Percentiles rank a stretch among this genome's conserved stretches.
Evolutionary conservation across 2,113 vertebrate genomes (phyloP).

Genomic region (Menura novaehollandiae): DNA sequence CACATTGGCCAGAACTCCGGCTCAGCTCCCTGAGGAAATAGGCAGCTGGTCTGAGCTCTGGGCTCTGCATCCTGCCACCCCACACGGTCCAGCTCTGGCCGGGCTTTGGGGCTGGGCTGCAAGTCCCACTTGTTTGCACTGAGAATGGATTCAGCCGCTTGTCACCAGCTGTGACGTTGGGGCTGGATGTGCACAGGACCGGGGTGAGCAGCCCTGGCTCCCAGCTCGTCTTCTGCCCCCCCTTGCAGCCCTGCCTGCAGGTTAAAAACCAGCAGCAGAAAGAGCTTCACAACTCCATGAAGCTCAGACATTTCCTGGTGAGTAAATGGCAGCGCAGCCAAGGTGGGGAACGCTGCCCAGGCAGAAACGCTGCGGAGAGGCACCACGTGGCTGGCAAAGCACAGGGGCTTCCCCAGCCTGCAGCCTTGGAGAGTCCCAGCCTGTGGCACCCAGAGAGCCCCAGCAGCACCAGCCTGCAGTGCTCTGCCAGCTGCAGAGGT

Average conservation of each 20-base stretch:
- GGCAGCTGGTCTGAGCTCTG: neutral
- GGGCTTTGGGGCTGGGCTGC: neutral
- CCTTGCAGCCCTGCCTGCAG: neutral
- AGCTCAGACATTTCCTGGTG: neutral
- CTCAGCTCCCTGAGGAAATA: neutral
- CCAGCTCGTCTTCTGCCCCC: neutral
- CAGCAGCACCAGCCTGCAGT: neutral
- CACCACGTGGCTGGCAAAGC: accelerated
- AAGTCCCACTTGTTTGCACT: neutral
- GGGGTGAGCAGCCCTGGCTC: neutral
- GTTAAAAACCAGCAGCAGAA: neutral
- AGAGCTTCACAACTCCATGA: neutral
- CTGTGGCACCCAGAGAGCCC: neutral
- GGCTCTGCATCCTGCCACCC: neutral
- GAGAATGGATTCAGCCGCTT: neutral
- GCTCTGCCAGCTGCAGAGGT: neutral
- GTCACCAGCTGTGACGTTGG: neutral
- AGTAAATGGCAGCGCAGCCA: neutral
- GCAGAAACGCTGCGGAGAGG: neutral
- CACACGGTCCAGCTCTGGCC: neutral
- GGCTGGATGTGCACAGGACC: neutral
- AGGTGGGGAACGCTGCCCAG: neutral
- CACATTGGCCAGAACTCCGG: neutral
- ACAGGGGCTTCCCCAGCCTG: neutral
- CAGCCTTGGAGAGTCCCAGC: neutral